Percentiles rank a stretch among this genome's conserved stretches.
Evolutionary conservation across 2,888 invertebrate genomes (phyloP).

Genomic region (Nesidiocoris tenuis): DNA sequence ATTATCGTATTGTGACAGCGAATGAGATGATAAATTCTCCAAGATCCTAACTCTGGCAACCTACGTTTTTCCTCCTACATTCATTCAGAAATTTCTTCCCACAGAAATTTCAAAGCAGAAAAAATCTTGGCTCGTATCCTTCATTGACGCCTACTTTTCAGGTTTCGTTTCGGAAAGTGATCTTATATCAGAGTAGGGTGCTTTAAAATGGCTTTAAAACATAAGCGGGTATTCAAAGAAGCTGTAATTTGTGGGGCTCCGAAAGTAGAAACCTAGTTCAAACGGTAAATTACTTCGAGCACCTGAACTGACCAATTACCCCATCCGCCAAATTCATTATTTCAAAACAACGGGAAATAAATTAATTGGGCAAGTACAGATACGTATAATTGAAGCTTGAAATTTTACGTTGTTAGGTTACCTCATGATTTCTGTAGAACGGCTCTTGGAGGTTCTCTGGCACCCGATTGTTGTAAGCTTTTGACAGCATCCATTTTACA

Average conservation of each 20-base stretch:
- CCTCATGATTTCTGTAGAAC: constrained; percentile 93
- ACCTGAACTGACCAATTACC: too few species aligned
- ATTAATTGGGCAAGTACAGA: too few species aligned
- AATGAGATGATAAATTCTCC: neutral
- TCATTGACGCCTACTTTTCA: constrained; percentile 9
- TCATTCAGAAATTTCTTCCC: constrained; percentile 14
- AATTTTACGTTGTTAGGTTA: constrained; percentile 54
- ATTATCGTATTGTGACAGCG: neutral
- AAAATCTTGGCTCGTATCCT: neutral
- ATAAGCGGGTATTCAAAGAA: too few species aligned
- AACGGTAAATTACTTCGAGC: too few species aligned
- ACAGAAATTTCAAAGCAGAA: constrained; percentile 3
- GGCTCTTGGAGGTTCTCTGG: constrained; percentile 91
- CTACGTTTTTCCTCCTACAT: constrained; percentile 2
- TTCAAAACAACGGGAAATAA: too few species aligned
- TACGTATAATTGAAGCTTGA: too few species aligned
- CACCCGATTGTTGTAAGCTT: constrained; percentile 92
- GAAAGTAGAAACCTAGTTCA: too few species aligned
- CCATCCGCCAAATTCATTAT: too few species aligned
- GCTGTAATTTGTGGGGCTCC: too few species aligned
- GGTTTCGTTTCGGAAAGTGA: neutral
- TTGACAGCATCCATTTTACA: constrained; percentile 93
- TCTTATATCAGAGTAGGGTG: too few species aligned
- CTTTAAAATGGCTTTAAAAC: too few species aligned
- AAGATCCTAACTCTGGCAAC: neutral